Evolutionary conservation across 2,113 vertebrate species (phyloP), one percentile per base, ranked within the genome.

Genomic region (Rhombomys opimus): DNA sequence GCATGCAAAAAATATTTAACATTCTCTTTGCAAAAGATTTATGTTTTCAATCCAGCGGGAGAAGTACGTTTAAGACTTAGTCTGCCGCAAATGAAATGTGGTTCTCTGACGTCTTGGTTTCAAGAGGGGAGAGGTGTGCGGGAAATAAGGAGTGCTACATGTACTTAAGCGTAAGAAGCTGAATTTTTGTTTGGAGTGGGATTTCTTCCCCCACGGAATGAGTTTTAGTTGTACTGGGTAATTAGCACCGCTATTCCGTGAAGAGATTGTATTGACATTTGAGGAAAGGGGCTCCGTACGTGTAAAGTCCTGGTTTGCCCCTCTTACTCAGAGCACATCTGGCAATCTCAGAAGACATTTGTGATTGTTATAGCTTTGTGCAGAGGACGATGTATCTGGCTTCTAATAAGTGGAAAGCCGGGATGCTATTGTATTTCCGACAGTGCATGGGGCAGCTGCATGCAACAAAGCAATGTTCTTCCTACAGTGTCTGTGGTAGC

Each of bases 1-100:
- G 89, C 97, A 96, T 90, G 93, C 97, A 96, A 97, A 75, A 98
- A 97, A 98, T 97, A 97, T 98, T 98, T 98, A 94, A 97, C 97
- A 97, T 98, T 97, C 89, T 96, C 97, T 98, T 97, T 97, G 97
- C 95, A 96, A 98, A 96, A 98, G 84, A 91, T 76, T 97, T 97
- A 97, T 98, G 94, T 94, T 98, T 98, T 93, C 81, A 95, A 73
- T 97, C 38, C 85, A 95, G 59, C 77, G 87, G 85, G 93, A 97
- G 90, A 96, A 95, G 97, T 96, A 88, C 35, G 50, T 84, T 97
- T 98, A 76, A 95, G 88, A 88, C 84, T 75, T 82, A 95, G 67
- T 90, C 93, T 97, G 92, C 77, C 96, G 46, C 52, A 92, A 89
- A 95, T 89, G 85, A 97, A 86, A 97, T 94, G 78, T 68, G 96